Percentiles rank a stretch among this genome's conserved stretches.
These are phyloP conservation scores for Auanema freiburgensis DNA, from an alignment of 2,888 invertebrate species.

Conservation along the genomic window DNA sequence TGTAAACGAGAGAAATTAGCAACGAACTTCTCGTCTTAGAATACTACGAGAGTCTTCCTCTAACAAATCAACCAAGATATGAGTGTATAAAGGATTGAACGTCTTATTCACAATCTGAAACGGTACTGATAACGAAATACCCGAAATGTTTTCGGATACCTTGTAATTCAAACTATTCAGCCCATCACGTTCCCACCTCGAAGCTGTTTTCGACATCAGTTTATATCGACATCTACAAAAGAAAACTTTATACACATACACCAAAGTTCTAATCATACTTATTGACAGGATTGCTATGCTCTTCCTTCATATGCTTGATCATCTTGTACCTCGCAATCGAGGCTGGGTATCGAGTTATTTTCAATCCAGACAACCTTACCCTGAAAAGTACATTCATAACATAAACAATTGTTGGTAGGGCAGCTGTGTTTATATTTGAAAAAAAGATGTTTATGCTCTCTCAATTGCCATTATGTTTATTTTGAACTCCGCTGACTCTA, in stretches of 20 bases:
- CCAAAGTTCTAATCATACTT: constrained; percentile 35
- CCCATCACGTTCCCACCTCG: constrained; percentile 66
- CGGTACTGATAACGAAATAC: background rate
- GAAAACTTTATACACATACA: too few relatives aligned
- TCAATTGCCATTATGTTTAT: constrained; percentile 1
- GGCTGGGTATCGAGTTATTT: constrained; percentile 87
- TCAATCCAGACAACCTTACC: constrained; percentile 69
- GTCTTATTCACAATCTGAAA: constrained; percentile 22
- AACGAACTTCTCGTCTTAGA: constrained; percentile 23
- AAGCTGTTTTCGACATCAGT: constrained; percentile 65
- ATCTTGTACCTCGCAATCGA: constrained; percentile 92
- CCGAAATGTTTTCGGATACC: constrained; percentile 16
- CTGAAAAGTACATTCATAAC: constrained; percentile 30
- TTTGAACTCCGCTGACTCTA: too few relatives aligned
- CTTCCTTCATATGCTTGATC: constrained; percentile 86
- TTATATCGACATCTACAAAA: constrained; percentile 68
- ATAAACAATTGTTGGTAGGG: background rate
- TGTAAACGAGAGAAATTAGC: constrained; percentile 11
- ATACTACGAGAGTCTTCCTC: constrained; percentile 48
- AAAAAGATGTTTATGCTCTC: background rate
- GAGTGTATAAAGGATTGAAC: constrained; percentile 49
- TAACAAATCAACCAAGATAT: constrained; percentile 53
- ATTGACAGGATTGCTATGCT: constrained; percentile 74
- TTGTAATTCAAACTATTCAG: constrained; percentile 66
- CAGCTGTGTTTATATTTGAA: constrained; percentile 1